phyloP scores from a whole-genome alignment of 2,888 invertebrate genomes.

The Apocheima hispidaria region DNA sequence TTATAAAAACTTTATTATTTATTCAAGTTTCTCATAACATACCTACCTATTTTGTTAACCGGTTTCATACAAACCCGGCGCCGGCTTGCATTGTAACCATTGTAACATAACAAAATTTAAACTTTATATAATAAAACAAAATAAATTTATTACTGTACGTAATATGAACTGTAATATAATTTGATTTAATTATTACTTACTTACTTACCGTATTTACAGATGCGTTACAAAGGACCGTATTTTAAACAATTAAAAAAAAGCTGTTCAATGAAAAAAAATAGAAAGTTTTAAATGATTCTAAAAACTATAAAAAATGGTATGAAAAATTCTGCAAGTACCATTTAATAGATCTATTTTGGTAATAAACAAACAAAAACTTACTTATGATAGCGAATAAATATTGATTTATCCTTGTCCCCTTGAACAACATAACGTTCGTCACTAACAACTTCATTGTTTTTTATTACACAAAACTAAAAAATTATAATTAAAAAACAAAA shows the following conservation, averaged over 20 bases:
- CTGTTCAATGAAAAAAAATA: too few relatives aligned
- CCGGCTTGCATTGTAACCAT: background rate
- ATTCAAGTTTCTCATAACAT: conserved; percentile 14
- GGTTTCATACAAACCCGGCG: background rate
- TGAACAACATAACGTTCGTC: conserved; percentile 73
- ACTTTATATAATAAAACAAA: too few relatives aligned
- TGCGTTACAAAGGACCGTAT: too few relatives aligned
- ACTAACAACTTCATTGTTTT: conserved; percentile 72
- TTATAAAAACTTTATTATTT: conserved; percentile 12
- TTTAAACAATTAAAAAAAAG: too few relatives aligned
- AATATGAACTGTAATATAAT: too few relatives aligned
- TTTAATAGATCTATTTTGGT: background rate
- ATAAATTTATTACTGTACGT: too few relatives aligned
- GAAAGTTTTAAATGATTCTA: too few relatives aligned
- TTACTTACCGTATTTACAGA: too few relatives aligned
- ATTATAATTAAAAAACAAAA: background rate
- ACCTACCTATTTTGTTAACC: background rate
- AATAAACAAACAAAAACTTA: conserved; percentile 58
- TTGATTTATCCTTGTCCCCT: conserved; percentile 77
- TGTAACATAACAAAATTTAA: background rate
- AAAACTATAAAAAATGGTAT: too few relatives aligned
- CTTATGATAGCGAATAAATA: conserved; percentile 77
- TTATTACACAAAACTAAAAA: conserved; percentile 29
- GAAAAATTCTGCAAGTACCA: too few relatives aligned
- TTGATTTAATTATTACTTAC: too few relatives aligned